A percentile compares a stretch with the other conserved stretches of the same genome.
These are phyloP conservation scores for Labroides dimidiatus DNA, from an alignment of 2,797 vertebrate genomes.

Conservation along the genomic window DNA sequence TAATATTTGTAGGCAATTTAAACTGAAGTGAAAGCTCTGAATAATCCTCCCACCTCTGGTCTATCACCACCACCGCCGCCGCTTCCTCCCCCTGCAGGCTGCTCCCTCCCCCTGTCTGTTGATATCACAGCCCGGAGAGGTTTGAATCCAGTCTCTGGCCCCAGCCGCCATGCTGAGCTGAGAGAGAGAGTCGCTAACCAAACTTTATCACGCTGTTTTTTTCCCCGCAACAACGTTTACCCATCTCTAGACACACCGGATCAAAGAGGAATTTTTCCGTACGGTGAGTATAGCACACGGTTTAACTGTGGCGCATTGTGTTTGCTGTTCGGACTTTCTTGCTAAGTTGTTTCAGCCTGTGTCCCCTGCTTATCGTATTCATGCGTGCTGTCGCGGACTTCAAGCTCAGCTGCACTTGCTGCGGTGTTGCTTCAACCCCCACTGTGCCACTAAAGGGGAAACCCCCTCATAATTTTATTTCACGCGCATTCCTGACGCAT, in stretches of 20 bases:
- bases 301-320: not conserved
- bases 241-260: constrained; percentile 38
- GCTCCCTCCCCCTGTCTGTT: constrained; percentile 51
- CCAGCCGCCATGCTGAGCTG: constrained; percentile 85
- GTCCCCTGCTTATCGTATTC: constrained; percentile 30
- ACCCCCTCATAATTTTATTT: not conserved
- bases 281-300: constrained; percentile 51
- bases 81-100: constrained; percentile 1
- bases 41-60: not conserved
- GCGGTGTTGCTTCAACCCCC: constrained; percentile 22
- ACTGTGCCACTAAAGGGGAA: not conserved
- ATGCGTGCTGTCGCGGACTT: constrained; percentile 52
- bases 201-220: constrained; percentile 77
- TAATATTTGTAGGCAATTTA: not conserved
- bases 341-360: constrained; percentile 16
- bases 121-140: constrained; percentile 66
- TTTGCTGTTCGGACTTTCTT: not conserved
- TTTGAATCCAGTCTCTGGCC: constrained; percentile 72
- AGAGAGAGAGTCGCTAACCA: constrained; percentile 56
- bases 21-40: not conserved
- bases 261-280: constrained; percentile 26
- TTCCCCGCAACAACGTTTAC: constrained; percentile 41
- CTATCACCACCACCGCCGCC: not conserved
- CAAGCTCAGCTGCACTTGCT: constrained; percentile 79
- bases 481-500: not conserved